Evolutionary conservation across 2,888 invertebrate genomes (phyloP).

Genomic region (Epiblema foenella): DNA sequence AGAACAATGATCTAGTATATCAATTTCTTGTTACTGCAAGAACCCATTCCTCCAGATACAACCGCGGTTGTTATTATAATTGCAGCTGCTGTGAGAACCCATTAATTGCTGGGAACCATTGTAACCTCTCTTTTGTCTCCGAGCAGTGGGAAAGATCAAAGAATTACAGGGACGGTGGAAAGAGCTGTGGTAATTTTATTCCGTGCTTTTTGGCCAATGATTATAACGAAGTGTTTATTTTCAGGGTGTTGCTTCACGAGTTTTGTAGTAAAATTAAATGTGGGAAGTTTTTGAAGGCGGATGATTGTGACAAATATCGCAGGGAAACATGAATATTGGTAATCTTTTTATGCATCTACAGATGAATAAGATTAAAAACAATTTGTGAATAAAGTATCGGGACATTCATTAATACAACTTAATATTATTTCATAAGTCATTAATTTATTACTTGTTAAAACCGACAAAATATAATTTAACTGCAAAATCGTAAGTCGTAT

Average conservation of each 20-base stretch:
- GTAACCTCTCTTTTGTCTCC: constrained; percentile 44
- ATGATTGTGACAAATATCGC: constrained; percentile 22
- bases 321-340: constrained; percentile 24
- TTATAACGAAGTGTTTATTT: constrained; percentile 45
- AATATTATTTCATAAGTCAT: too few species aligned
- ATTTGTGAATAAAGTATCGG: neutral
- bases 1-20: constrained; percentile 60
- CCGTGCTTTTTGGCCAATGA: constrained; percentile 47
- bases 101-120: constrained; percentile 54
- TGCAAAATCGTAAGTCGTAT: too few species aligned
- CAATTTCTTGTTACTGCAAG: constrained; percentile 53
- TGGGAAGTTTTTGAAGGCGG: constrained; percentile 27
- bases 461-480: neutral
- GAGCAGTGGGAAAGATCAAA: constrained; percentile 46
- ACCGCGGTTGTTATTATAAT: constrained; percentile 64
- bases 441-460: neutral
- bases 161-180: constrained; percentile 46
- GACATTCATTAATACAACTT: too few species aligned
- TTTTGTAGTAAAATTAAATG: constrained; percentile 40
- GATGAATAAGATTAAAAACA: neutral
- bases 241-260: constrained; percentile 37
- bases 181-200: constrained; percentile 47
- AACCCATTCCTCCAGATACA: constrained; percentile 47
- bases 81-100: constrained; percentile 64
- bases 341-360: neutral